Evolutionary conservation across 2,888 invertebrate genomes (phyloP).

Genomic region (Gymnoscelis rufifasciata): DNA sequence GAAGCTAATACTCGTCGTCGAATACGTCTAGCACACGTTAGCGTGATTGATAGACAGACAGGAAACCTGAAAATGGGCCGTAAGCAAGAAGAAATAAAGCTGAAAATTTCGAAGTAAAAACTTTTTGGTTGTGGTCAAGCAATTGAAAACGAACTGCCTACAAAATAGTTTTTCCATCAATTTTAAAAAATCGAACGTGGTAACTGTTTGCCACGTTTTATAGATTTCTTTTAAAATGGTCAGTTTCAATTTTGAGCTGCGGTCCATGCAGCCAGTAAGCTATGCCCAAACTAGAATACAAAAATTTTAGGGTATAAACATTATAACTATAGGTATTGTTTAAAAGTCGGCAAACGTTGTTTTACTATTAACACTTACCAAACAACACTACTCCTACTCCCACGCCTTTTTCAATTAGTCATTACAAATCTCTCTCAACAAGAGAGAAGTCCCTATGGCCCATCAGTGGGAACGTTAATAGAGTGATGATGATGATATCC

Average conservation of each 20-base stretch:
- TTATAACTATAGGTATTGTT: too few relatives aligned
- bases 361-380: too few relatives aligned
- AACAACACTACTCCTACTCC: too few relatives aligned
- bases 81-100: not conserved
- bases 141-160: slow-evolving; percentile 27
- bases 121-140: slow-evolving; percentile 20
- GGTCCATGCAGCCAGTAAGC: too few relatives aligned
- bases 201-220: slow-evolving; percentile 16
- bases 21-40: slow-evolving; percentile 16
- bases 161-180: slow-evolving; percentile 27
- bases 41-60: slow-evolving; percentile 24
- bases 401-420: too few relatives aligned
- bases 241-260: not conserved
- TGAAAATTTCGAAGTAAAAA: slow-evolving; percentile 1
- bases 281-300: too few relatives aligned
- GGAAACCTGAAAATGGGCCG: slow-evolving; percentile 10
- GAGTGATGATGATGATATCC: too few relatives aligned
- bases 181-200: slow-evolving; percentile 31
- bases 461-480: too few relatives aligned
- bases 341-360: too few relatives aligned
- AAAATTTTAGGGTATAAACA: too few relatives aligned
- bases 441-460: too few relatives aligned
- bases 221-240: slow-evolving; percentile 23
- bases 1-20: slow-evolving; percentile 21
- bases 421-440: too few relatives aligned